Base-by-base conservation (phyloP, 2,113 vertebrate genomes). In the Amblyopsis rosae region DNA sequence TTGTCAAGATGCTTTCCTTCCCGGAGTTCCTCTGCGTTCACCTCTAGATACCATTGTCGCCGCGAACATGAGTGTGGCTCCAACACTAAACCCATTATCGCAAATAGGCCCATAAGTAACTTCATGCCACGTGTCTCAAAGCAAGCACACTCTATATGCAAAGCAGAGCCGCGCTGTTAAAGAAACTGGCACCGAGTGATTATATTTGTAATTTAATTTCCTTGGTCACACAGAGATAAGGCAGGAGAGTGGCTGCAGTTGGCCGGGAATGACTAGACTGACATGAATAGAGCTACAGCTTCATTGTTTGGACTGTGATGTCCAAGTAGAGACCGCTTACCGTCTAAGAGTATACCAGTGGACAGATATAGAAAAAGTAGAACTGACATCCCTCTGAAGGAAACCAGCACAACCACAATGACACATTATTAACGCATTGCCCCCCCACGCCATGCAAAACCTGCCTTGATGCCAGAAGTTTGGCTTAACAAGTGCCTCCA, bases 141-240 rank as follows among this genome's bases (percentile, higher is more conserved):
- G 88, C 82, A 80, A 66, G 75, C 84, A 73, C 86, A 87, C 90
- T 93, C 90, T 90, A 89, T 90, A 92, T 92, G 90, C 91, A 91
- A 90, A 92, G 79, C 84, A 91, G 90, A 90, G 66, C 67, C 71
- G 58, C 63, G 56, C 76, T 75, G 85, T 80, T 85, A 83, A 85
- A 90, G 85, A 88, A 91, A 83, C 84, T 80, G 70, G 77, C 50
- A 69, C 84, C 79, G 75, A 90, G 88, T 90, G 88, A 91, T 92
- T 91, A 90, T 90, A 90, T 92, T 91, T 90, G 86, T 93, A 91
- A 91, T 92, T 93, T 92, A 93, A 93, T 92, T 92, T 90, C 82
- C 82, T 88, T 91, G 88, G 90, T 91, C 81, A 84, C 79, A 86
- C 70, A 82, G 72, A 86, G 90, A 92, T 92, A 91, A 92, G 87